These are phyloP conservation scores for Pyrochroa serraticornis DNA, from an alignment of 2,888 invertebrate genomes.

Conservation along the genomic window DNA sequence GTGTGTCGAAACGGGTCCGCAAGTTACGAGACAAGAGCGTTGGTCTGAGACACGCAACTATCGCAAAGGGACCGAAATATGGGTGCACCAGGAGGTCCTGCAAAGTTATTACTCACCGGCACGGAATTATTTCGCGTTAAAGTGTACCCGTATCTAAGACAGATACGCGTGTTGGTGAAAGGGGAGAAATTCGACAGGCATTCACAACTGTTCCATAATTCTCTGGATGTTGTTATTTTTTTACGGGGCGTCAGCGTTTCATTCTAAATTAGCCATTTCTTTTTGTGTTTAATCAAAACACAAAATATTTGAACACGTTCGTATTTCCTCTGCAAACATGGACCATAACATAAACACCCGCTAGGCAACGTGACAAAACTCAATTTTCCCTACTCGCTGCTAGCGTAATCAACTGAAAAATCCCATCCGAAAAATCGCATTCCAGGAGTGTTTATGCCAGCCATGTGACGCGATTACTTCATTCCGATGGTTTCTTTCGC, in stretches of 20 bases:
- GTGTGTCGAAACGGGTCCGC: slow-evolving; percentile 32
- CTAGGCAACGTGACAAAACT: slow-evolving; percentile 52
- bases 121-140: slow-evolving; percentile 38
- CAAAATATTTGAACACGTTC: slow-evolving; percentile 48
- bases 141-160: not conserved
- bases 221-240: not conserved
- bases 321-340: slow-evolving; percentile 40
- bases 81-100: slow-evolving; percentile 33
- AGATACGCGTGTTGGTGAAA: not conserved
- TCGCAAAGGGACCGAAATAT: slow-evolving; percentile 42
- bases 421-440: slow-evolving; percentile 29
- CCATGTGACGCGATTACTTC: slow-evolving; percentile 1
- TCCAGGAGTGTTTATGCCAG: slow-evolving; percentile 12
- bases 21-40: slow-evolving; percentile 39
- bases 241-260: slow-evolving; percentile 15
- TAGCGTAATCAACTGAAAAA: slow-evolving; percentile 32
- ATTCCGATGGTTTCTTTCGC: not conserved
- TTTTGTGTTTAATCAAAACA: slow-evolving; percentile 50
- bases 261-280: slow-evolving; percentile 42
- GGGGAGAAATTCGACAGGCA: not conserved
- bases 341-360: slow-evolving; percentile 46
- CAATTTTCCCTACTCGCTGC: slow-evolving; percentile 47
- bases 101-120: slow-evolving; percentile 43
- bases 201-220: not conserved
- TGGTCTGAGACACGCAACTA: slow-evolving; percentile 45